Evolutionary conservation across 2,797 vertebrate species (phyloP).

Genomic region (Myripristis murdjan): DNA sequence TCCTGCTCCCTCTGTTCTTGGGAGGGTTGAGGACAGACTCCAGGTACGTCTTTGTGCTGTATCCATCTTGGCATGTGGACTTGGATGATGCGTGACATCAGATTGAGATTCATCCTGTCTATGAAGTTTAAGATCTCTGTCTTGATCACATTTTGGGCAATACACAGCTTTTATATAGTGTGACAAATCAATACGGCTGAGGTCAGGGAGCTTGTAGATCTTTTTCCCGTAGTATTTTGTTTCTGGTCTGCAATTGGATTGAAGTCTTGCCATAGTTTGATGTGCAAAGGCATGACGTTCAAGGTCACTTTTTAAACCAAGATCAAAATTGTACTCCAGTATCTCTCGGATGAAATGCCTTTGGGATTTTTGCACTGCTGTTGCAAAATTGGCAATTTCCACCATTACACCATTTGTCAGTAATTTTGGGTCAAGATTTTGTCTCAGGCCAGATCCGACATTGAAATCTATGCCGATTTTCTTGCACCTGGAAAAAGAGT

Average conservation of each 20-base stretch:
- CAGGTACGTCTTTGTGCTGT: too few relatives aligned
- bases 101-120: slow-evolving; percentile 1
- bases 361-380: slow-evolving; percentile 3
- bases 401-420: slow-evolving; percentile 54
- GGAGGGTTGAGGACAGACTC: too few relatives aligned
- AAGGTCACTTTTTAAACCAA: slow-evolving; percentile 34
- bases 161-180: not conserved
- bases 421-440: slow-evolving; percentile 37
- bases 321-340: slow-evolving; percentile 49
- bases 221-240: not conserved
- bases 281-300: slow-evolving; percentile 2
- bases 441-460: slow-evolving; percentile 35
- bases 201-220: slow-evolving; percentile 35
- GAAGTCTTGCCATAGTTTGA: not conserved
- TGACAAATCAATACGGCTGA: not conserved
- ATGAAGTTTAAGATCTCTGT: not conserved
- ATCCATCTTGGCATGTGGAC: too few relatives aligned
- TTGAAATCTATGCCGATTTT: slow-evolving; percentile 44
- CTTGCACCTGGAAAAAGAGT: slow-evolving; percentile 42
- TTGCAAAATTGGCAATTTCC: slow-evolving; percentile 27
- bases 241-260: fast-evolving
- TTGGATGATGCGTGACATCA: too few relatives aligned
- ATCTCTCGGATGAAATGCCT: slow-evolving; percentile 42
- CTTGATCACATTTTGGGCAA: slow-evolving; percentile 45
- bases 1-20: too few relatives aligned